Conservation (phyloP, 1,140 invertebrate genomes). For the Hypsibius dujardini region DNA sequence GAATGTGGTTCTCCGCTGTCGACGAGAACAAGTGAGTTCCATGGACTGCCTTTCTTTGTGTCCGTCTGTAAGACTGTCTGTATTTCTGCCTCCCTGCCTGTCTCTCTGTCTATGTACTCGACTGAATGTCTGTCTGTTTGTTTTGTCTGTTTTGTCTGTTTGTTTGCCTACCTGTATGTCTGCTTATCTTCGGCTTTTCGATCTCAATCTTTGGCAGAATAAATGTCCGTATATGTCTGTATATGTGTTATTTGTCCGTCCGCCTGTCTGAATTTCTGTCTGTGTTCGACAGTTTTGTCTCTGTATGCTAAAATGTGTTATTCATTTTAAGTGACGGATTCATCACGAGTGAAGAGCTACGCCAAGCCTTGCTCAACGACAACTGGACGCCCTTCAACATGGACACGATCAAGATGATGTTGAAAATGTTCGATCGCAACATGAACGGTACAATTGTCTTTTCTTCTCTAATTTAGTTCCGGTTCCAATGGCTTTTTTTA, state of each 20-base stretch:
- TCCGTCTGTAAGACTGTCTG: neutral
- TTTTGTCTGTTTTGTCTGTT: neutral
- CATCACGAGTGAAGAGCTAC: constrained; percentile 32
- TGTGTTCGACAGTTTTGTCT: constrained; percentile 4
- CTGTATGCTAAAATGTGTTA: neutral
- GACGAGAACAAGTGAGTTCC: constrained; percentile 14
- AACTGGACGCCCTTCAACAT: constrained; percentile 34
- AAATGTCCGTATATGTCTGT: too few relatives aligned
- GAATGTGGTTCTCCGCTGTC: constrained; percentile 3
- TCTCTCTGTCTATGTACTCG: too few relatives aligned
- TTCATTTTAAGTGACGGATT: constrained; percentile 25
- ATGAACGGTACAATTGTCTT: neutral
- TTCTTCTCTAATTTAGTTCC: neutral
- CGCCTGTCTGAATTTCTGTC: too few relatives aligned
- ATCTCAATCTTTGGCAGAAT: too few relatives aligned
- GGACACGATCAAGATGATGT: constrained; percentile 30
- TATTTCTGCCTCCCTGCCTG: too few relatives aligned
- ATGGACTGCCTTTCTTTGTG: neutral
- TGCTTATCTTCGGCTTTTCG: too few relatives aligned
- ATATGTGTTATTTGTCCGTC: too few relatives aligned
- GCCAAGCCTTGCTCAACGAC: constrained; percentile 31
- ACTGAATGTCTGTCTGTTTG: too few relatives aligned
- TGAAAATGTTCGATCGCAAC: constrained; percentile 32
- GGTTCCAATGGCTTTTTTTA: neutral
- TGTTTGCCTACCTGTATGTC: too few relatives aligned